Conservation (phyloP, 2,888 invertebrate genomes). For the Notodonta ziczac region DNA sequence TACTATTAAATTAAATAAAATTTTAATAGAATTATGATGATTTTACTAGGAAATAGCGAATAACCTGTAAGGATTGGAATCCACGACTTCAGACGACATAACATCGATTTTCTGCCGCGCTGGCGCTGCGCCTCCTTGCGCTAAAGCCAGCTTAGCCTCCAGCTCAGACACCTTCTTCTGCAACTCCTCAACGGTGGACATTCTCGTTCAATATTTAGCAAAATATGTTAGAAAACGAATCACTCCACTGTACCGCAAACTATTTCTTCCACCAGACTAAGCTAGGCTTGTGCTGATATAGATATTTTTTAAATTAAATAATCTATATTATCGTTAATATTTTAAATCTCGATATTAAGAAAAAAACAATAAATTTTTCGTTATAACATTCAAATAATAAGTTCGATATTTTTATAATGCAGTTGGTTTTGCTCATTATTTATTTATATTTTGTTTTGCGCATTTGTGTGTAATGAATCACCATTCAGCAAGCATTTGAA, state of each 20-base stretch:
- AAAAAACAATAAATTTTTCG: too few relatives aligned
- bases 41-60: constrained; percentile 22
- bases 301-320: too few relatives aligned
- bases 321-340: too few relatives aligned
- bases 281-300: too few relatives aligned
- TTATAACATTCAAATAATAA: too few relatives aligned
- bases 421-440: too few relatives aligned
- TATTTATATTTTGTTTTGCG: too few relatives aligned
- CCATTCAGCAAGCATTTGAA: too few relatives aligned
- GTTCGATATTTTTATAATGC: too few relatives aligned
- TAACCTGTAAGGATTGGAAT: constrained; percentile 99
- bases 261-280: constrained; percentile 2
- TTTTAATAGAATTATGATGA: not conserved
- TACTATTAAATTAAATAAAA: not conserved
- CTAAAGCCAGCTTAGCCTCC: constrained; percentile 85
- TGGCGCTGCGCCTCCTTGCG: constrained; percentile 66
- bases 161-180: constrained; percentile 86
- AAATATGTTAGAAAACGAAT: constrained; percentile 28
- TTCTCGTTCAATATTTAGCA: constrained; percentile 60
- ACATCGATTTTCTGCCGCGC: constrained; percentile 91
- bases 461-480: too few relatives aligned
- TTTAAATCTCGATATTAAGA: too few relatives aligned
- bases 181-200: constrained; percentile 86
- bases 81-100: constrained; percentile 98
- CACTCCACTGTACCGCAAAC: constrained; percentile 12